These are phyloP conservation scores for Drosophila bifasciata DNA, from an alignment of 1,140 invertebrate genomes.

Conservation along the genomic window DNA sequence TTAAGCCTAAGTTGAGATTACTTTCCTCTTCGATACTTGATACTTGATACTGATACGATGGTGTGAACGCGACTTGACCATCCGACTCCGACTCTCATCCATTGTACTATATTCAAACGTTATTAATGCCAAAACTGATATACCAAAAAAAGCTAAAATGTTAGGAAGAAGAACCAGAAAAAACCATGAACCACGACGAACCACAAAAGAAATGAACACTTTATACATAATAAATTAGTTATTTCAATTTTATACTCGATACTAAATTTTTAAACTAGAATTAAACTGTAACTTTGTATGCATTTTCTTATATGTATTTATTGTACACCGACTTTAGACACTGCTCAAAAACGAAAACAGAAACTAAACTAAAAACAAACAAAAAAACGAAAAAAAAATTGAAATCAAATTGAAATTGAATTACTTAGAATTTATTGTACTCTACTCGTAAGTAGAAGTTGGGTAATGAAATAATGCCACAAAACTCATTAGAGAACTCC, in stretches of 20 bases:
- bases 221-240: constrained; percentile 63
- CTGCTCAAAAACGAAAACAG: constrained; percentile 41
- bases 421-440: constrained; percentile 41
- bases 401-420: constrained; percentile 25
- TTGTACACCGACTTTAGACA: constrained; percentile 58
- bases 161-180: constrained; percentile 9
- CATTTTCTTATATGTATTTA: constrained; percentile 78
- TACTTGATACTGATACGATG: no score
- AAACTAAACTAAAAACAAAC: no score
- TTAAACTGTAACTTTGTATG: constrained; percentile 77
- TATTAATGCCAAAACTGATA: constrained; percentile 40
- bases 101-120: constrained; percentile 52
- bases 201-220: constrained; percentile 9
- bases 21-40: constrained; percentile 41
- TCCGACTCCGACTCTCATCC: constrained; percentile 40
- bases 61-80: no score
- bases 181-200: constrained; percentile 19
- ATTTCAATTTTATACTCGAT: constrained; percentile 78
- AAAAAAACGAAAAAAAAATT: constrained; percentile 43
- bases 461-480: constrained; percentile 12
- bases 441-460: constrained; percentile 23
- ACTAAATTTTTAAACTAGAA: constrained; percentile 78
- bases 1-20: constrained; percentile 68
- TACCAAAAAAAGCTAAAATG: constrained; percentile 26
- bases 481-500: constrained; percentile 41